Base-by-base conservation (phyloP, 1,140 invertebrate species). In the Nasonia longicornis region DNA sequence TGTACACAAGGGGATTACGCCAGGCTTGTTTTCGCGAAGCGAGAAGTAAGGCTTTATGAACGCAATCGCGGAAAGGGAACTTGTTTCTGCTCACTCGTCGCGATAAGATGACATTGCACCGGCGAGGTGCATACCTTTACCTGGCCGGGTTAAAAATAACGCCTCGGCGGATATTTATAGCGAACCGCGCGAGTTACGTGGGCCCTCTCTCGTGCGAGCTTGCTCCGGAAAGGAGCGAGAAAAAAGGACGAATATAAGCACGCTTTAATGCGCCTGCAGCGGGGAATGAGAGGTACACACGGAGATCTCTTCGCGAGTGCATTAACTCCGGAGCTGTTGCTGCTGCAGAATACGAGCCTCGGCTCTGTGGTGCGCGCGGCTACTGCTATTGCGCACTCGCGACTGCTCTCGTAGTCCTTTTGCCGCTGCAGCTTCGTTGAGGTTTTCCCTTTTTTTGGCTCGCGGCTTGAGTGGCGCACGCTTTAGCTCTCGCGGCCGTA, bases 71-170 rank as follows among this genome's bases (percentile, higher is more conserved):
- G 52, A 58, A 58, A 58, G 52, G 38, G 52, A 69, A 75, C 72
- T 75, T 63, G 79, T 75, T 80, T 80, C 42, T n/a, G 26, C 45
- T 14, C 20, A 29, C 12, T 12, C 67, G 4, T 26, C 66, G 78
- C 2, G 70, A 38, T 74, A 80, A 35, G 71, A 81, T 80, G 79
- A 75, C 79, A 80, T 8, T 67, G 70, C 70, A 2, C 14, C 6
- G 42, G 26, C 26, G 77, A 31, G 22, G 26, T 52, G 69, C 69
- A 38, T 26, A 79, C 83, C 76, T 82, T 22, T 26, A 79, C 83
- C 76, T 82, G 82, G 81, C 75, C 38, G 79, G 73, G 88, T 89
- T 90, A 90, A 90, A 90, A 90, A 90, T 90, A 90, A 89, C 88
- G 85, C 79, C 81, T 84, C 74, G 77, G 78, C 69, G 82, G 86